These are phyloP conservation scores for Salticus scenicus DNA, from an alignment of 2,888 invertebrate genomes.

Conservation along the genomic window DNA sequence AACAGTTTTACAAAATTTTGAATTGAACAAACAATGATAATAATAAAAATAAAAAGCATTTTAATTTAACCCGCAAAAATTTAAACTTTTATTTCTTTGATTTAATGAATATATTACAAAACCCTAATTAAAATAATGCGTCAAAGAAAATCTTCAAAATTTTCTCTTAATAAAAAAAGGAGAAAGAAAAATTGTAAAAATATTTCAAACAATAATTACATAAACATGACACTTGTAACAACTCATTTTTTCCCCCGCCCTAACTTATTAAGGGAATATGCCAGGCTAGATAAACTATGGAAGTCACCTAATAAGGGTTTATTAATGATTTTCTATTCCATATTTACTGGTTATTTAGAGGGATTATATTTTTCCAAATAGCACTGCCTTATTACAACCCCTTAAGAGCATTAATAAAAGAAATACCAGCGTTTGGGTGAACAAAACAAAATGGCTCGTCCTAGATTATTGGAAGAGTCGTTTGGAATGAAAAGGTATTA, in stretches of 20 bases:
- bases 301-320: slow-evolving; percentile 48
- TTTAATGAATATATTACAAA: background rate
- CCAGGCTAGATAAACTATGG: slow-evolving; percentile 3
- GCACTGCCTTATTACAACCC: slow-evolving; percentile 10
- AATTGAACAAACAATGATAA: too few relatives aligned
- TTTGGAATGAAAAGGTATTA: slow-evolving; percentile 28
- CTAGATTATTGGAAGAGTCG: slow-evolving; percentile 46
- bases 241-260: background rate
- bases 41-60: background rate
- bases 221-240: slow-evolving; percentile 26
- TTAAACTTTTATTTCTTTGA: too few relatives aligned
- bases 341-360: slow-evolving; percentile 67
- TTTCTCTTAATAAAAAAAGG: background rate
- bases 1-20: too few relatives aligned
- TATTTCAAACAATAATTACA: slow-evolving; percentile 7
- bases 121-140: background rate
- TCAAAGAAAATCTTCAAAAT: background rate
- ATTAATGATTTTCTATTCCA: slow-evolving; percentile 62
- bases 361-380: slow-evolving; percentile 35
- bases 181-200: background rate
- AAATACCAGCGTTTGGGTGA: slow-evolving; percentile 35
- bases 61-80: too few relatives aligned
- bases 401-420: slow-evolving; percentile 29
- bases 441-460: slow-evolving; percentile 28
- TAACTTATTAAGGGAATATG: background rate